Evolutionary conservation across 2,113 vertebrate genomes (phyloP).

Genomic region (Ictalurus furcatus): DNA sequence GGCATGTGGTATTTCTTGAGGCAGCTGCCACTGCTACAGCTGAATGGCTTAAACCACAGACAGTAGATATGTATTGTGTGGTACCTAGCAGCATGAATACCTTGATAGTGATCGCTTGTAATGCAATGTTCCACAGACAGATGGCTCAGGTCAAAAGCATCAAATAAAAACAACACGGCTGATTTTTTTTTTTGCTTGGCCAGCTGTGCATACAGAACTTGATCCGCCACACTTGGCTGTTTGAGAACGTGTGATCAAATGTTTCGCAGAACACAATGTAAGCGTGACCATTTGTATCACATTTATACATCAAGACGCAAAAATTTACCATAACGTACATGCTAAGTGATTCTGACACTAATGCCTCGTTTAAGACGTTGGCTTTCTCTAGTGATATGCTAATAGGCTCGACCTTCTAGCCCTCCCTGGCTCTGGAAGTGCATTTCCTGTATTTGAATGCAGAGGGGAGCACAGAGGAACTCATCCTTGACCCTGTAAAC

Average conservation of each 20-base stretch:
- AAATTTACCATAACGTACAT: constrained; percentile 40
- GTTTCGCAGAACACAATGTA: constrained; percentile 56
- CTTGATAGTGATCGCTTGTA: constrained; percentile 54
- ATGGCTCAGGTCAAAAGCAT: constrained; percentile 65
- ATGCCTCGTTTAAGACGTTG: constrained; percentile 56
- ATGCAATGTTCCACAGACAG: constrained; percentile 65
- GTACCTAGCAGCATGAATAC: constrained; percentile 51
- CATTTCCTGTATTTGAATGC: constrained; percentile 73
- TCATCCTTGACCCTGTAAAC: constrained; percentile 69
- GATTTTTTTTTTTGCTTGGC: constrained; percentile 35
- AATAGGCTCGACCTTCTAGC: constrained; percentile 67
- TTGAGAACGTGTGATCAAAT: constrained; percentile 57
- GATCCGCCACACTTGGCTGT: constrained; percentile 34
- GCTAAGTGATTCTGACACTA: constrained; percentile 57
- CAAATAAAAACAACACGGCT: constrained; percentile 58
- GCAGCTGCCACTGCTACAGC: constrained; percentile 66
- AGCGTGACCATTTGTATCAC: constrained; percentile 51
- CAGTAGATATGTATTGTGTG: constrained; percentile 66
- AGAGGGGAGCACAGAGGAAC: constrained; percentile 60
- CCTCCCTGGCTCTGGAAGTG: constrained; percentile 62
- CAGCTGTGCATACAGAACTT: constrained; percentile 51
- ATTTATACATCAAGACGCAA: constrained; percentile 49
- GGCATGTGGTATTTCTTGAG: constrained; percentile 32
- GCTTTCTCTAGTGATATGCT: constrained; percentile 67
- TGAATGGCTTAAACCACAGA: constrained; percentile 59